Conservation (phyloP, 2,888 invertebrate species). For the Dascillus cervinus region DNA sequence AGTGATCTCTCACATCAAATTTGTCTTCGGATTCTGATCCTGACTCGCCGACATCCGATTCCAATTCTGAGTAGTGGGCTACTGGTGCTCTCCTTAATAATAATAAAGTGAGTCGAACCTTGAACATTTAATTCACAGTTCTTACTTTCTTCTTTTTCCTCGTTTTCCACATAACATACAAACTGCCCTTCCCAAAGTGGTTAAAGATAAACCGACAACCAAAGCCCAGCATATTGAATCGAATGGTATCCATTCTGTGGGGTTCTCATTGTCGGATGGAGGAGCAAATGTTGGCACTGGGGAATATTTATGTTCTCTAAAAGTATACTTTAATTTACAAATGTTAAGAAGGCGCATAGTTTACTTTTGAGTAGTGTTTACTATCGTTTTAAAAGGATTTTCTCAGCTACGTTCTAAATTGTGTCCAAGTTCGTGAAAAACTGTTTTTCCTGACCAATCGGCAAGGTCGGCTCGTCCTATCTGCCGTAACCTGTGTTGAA, state of each 20-base stretch:
- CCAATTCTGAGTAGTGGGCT: conserved; percentile 20
- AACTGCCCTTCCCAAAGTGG: conserved; percentile 9
- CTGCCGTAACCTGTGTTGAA: conserved; percentile 51
- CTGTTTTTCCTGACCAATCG: conserved; percentile 52
- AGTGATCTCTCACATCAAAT: no score
- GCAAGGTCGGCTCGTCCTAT: conserved; percentile 51
- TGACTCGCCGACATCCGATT: conserved; percentile 15
- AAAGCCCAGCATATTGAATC: conserved; percentile 26
- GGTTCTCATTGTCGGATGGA: conserved; percentile 17
- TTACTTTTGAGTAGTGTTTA: conserved; percentile 13
- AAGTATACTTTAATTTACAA: no score
- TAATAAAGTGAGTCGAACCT: no score
- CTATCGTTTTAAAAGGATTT: conserved; percentile 27
- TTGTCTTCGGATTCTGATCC: conserved; percentile 30
- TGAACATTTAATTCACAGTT: neutral
- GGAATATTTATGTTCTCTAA: no score
- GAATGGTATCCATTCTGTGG: conserved; percentile 28
- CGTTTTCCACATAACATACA: conserved; percentile 6
- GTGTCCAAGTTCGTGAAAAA: conserved; percentile 48
- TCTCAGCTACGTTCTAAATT: conserved; percentile 37
- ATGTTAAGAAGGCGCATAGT: conserved; percentile 5
- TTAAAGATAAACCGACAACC: conserved; percentile 13
- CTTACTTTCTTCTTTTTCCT: conserved; percentile 2
- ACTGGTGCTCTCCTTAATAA: conserved; percentile 14
- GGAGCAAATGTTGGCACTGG: no score